A percentile compares a stretch with the other conserved stretches of the same genome.
These are phyloP conservation scores for Novumbra hubbsi DNA, from an alignment of 2,797 vertebrate species.

Conservation along the genomic window DNA sequence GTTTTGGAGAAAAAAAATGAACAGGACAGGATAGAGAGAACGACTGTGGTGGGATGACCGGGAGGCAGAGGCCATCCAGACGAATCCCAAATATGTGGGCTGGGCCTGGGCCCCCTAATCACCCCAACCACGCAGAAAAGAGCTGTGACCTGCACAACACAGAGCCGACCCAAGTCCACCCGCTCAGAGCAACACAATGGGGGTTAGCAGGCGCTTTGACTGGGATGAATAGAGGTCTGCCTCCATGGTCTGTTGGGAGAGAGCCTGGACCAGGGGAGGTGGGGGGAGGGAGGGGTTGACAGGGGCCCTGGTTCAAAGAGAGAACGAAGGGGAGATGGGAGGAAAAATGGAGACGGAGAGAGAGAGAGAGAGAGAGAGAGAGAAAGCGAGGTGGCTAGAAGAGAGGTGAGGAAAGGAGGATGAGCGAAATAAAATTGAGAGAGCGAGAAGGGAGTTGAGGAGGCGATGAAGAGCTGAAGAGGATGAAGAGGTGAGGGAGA, in stretches of 20 bases:
- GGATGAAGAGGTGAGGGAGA: background rate
- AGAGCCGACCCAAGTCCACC: conserved; percentile 61
- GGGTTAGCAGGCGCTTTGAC: conserved; percentile 67
- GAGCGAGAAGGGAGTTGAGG: background rate
- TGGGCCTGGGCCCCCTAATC: conserved; percentile 67
- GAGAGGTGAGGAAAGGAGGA: too few species aligned
- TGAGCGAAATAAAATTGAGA: too few species aligned
- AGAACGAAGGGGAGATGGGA: conserved; percentile 27
- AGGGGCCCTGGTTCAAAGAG: conserved; percentile 61
- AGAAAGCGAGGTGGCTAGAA: background rate
- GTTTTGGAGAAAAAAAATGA: conserved; percentile 31
- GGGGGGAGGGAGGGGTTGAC: conserved; percentile 45
- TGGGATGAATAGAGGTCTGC: conserved; percentile 68
- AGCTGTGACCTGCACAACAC: conserved; percentile 69
- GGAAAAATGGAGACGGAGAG: conserved; percentile 19
- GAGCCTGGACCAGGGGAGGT: conserved; percentile 46
- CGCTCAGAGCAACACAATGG: conserved; percentile 68
- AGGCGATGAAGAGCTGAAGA: too few species aligned
- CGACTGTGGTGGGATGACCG: background rate
- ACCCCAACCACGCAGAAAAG: conserved; percentile 66
- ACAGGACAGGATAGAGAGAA: conserved; percentile 12
- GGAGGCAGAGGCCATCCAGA: conserved; percentile 37
- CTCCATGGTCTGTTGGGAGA: conserved; percentile 53
- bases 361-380: background rate
- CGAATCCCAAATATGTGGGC: conserved; percentile 66